Evolutionary conservation across 2,797 vertebrate genomes (phyloP), one percentile per base, ranked within the genome.

Genomic region (Acipenser transmontanus): DNA sequence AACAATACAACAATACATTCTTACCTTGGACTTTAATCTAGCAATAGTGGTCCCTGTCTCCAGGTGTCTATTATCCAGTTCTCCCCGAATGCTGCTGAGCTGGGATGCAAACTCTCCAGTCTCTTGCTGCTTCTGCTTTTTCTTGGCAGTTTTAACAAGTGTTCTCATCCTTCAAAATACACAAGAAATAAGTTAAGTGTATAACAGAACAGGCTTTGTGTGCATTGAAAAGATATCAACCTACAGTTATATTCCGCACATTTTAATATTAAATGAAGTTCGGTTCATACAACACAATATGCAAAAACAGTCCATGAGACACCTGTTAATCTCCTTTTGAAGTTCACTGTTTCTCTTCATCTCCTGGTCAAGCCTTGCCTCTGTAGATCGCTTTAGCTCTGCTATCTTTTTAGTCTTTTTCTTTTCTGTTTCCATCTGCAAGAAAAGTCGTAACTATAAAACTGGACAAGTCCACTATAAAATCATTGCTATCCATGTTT

Each of bases 241-340:
- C 12, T 56, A 62, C 67, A 67, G 50, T 63, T 65, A 50, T 48
- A 1, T 2, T 47, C 59, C 49, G 4, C 1, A 10, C 6, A 47
- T 12, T 17, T 17, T 9, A 60, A 4, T 63, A 59, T 13, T 67
- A 34, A 34, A 34, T 34, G 34, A 34, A 34, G 2, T 34, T 34
- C 34, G 4, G 34, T 34, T 34, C 34, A 34, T 34, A 34, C 34
- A 12, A 50, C 56, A 60, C 64, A 6, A 62, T 59, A 12, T 7
- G 61, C 70, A 17, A 71, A 63, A 67, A 47, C 6, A 65, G 49
- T 56, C 72, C 48, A 78, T 72, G 65, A 71, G 77, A 89, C 92
- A 98, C 97, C 93, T 90, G 85, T 88, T 85, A 68, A 90, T 86
- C 78, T 98, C 94, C 84, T 93, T 91, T 79, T 98, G 93, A 76